Conservation (phyloP, 2,113 vertebrate species). For the Lasiurus borealis region DNA sequence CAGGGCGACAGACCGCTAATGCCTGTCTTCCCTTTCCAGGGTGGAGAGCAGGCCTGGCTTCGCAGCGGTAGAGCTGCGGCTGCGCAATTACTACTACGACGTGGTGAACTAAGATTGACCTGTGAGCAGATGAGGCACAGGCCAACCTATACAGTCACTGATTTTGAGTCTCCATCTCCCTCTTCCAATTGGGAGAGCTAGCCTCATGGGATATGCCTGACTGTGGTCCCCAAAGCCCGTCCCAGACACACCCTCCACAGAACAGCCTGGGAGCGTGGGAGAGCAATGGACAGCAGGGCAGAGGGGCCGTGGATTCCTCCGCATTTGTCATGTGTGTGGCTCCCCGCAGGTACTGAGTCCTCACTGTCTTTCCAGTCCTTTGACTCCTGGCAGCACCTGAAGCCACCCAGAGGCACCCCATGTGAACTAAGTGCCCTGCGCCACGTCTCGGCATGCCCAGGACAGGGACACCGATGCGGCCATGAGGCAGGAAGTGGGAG, state of each 20-base stretch:
- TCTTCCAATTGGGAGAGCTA: not conserved
- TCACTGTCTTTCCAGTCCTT: not conserved
- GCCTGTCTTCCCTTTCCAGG: constrained; percentile 83
- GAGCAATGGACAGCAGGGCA: not conserved
- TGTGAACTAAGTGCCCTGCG: accelerated
- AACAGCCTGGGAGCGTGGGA: accelerated
- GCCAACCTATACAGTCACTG: not conserved
- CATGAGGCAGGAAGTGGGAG: accelerated
- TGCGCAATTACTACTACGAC: constrained; percentile 96
- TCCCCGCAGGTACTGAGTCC: not conserved
- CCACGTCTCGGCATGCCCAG: too few species aligned
- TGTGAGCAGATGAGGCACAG: accelerated
- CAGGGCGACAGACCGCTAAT: not conserved
- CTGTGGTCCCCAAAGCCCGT: not conserved
- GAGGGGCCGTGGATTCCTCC: not conserved
- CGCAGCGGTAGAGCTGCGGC: constrained; percentile 89
- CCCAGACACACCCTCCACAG: not conserved
- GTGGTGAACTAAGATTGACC: constrained; percentile 89
- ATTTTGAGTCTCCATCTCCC: not conserved
- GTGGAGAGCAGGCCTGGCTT: constrained; percentile 92
- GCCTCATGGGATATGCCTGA: not conserved
- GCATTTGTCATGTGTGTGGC: not conserved
- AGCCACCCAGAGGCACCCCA: not conserved
- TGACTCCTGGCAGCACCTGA: not conserved
- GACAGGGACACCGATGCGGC: not conserved